These are phyloP conservation scores for Yponomeuta plumbellus DNA, from an alignment of 2,888 invertebrate species.

Conservation along the genomic window DNA sequence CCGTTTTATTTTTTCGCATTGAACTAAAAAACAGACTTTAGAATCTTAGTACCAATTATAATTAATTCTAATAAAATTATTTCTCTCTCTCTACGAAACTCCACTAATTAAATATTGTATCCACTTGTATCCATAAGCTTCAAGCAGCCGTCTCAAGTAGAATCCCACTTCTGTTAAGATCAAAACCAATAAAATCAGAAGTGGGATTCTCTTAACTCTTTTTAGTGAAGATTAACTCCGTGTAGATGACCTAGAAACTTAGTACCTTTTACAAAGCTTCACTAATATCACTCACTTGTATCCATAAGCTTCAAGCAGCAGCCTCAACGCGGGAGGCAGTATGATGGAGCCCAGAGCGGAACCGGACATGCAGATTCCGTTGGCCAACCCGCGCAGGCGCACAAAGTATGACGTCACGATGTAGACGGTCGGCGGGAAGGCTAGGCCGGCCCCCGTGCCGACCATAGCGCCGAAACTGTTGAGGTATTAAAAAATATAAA, in stretches of 20 bases:
- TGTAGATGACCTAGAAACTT: not conserved
- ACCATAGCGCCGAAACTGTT: constrained; percentile 87
- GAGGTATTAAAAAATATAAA: not conserved
- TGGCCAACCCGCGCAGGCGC: constrained; percentile 85
- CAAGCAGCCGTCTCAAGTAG: too few species aligned
- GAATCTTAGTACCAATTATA: too few species aligned
- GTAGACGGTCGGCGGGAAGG: constrained; percentile 93
- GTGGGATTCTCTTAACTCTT: too few species aligned
- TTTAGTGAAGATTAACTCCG: too few species aligned
- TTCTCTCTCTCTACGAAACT: too few species aligned
- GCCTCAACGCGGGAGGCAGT: constrained; percentile 85
- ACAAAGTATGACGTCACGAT: constrained; percentile 93
- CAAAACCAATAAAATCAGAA: too few species aligned
- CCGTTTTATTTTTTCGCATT: too few species aligned
- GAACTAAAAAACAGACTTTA: too few species aligned
- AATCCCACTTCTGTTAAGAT: too few species aligned
- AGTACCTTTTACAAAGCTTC: not conserved
- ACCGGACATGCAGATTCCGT: constrained; percentile 92
- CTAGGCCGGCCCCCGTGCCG: constrained; percentile 88
- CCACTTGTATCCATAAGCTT: not conserved
- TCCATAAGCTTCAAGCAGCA: constrained; percentile 83
- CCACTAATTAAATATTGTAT: too few species aligned
- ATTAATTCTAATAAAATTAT: too few species aligned
- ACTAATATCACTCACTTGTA: constrained; percentile 76
- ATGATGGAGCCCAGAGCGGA: constrained; percentile 91